phyloP scores from a whole-genome alignment of 1,140 invertebrate genomes.

The Cotesia vestalis region DNA sequence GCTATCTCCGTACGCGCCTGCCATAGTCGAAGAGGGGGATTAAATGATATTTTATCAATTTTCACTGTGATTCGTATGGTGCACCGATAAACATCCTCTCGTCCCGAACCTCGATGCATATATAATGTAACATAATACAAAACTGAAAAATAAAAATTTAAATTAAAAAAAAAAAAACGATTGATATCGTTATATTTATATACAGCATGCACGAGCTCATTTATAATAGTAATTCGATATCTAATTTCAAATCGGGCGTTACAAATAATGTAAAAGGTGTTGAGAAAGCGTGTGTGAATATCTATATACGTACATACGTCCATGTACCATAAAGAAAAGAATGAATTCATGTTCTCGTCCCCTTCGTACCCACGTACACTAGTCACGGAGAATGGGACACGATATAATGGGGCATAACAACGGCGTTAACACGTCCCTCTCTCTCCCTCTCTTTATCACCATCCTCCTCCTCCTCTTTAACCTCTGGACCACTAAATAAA shows the following conservation, averaged over 20 bases:
- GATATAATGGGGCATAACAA: slow-evolving; percentile 66
- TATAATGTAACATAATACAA: background rate
- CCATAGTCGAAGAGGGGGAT: slow-evolving; percentile 47
- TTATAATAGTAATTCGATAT: no score
- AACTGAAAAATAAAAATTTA: background rate
- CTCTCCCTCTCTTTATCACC: slow-evolving; percentile 3
- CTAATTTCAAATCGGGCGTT: no score
- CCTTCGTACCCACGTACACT: background rate
- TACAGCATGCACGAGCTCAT: background rate
- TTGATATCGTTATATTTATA: background rate
- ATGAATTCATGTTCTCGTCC: background rate
- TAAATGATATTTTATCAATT: slow-evolving; percentile 68
- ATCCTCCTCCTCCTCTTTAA: slow-evolving; percentile 23
- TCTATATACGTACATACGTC: no score
- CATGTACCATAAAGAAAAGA: background rate
- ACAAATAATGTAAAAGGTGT: no score
- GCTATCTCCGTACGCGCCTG: slow-evolving; percentile 56
- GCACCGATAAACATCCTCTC: slow-evolving; percentile 34
- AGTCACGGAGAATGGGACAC: slow-evolving; percentile 38
- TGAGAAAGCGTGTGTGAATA: no score
- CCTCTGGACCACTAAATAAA: slow-evolving; percentile 15
- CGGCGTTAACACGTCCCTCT: slow-evolving; percentile 61
- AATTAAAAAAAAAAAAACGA: background rate
- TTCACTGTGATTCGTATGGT: slow-evolving; percentile 61
- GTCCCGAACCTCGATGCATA: background rate